phyloP scores from a whole-genome alignment of 2,113 vertebrate genomes.

The Ivindomyrus marchei region DNA sequence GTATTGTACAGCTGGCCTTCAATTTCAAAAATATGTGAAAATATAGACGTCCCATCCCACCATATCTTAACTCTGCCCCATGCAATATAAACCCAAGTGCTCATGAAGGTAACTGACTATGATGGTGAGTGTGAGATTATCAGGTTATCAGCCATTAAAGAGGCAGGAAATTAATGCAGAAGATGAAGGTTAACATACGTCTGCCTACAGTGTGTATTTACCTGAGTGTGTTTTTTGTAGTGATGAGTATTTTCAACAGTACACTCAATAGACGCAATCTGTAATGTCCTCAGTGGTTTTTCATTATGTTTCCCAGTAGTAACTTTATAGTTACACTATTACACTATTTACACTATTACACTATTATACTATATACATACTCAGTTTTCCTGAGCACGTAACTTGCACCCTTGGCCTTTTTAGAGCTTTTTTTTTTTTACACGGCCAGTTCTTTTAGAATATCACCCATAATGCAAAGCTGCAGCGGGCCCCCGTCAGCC shows the following conservation, averaged over 20 bases:
- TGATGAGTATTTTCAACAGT: not conserved
- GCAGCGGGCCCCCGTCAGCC: too few species aligned
- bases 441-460: not conserved
- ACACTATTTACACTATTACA: too few species aligned
- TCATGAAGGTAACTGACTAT: conserved; percentile 32
- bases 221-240: not conserved
- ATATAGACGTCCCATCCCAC: not conserved
- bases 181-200: not conserved
- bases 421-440: not conserved
- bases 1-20: not conserved
- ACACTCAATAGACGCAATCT: not conserved
- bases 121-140: conserved; percentile 25
- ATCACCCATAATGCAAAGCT: not conserved
- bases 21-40: not conserved
- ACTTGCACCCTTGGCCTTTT: not conserved
- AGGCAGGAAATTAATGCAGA: not conserved
- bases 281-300: not conserved
- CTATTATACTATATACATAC: too few species aligned
- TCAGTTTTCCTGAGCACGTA: not conserved
- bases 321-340: not conserved
- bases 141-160: not conserved
- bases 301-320: not conserved
- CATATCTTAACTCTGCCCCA: conserved; percentile 1
- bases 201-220: not conserved
- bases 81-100: conserved; percentile 37